Evolutionary conservation across 2,113 vertebrate genomes (phyloP).

Genomic region (Mugil cephalus): DNA sequence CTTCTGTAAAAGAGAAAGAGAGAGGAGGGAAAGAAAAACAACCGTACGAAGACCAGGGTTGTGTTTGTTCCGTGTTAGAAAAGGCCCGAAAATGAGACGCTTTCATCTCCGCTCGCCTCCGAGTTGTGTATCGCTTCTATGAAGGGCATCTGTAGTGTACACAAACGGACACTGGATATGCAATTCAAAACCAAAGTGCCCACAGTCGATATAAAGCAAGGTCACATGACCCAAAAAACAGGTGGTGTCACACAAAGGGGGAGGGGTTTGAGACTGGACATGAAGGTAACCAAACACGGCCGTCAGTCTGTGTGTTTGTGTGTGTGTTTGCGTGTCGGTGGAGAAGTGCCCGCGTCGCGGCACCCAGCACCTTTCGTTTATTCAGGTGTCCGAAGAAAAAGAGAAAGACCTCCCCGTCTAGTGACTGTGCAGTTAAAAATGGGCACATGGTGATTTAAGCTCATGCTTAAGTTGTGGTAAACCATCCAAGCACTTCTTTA

Average conservation of each 20-base stretch:
- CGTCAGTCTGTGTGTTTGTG: slow-evolving; percentile 68
- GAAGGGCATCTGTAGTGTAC: slow-evolving; percentile 76
- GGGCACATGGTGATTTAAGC: slow-evolving; percentile 88
- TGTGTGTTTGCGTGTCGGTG: slow-evolving; percentile 67
- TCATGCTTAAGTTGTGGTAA: slow-evolving; percentile 99
- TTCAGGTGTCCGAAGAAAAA: slow-evolving; percentile 49
- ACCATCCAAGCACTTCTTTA: slow-evolving; percentile 99
- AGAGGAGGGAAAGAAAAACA: slow-evolving; percentile 4
- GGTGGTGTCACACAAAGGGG: slow-evolving; percentile 72
- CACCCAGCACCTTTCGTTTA: slow-evolving; percentile 55
- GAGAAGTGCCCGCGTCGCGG: slow-evolving; percentile 46
- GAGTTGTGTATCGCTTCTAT: slow-evolving; percentile 45
- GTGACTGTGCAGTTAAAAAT: slow-evolving; percentile 78
- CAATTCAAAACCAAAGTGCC: slow-evolving; percentile 74
- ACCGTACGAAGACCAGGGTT: slow-evolving; percentile 49
- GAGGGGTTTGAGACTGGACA: slow-evolving; percentile 39
- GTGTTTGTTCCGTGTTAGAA: slow-evolving; percentile 57
- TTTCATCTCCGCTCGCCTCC: slow-evolving; percentile 36
- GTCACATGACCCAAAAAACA: slow-evolving; percentile 80
- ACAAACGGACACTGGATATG: slow-evolving; percentile 70
- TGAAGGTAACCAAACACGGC: slow-evolving; percentile 59
- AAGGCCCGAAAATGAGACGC: slow-evolving; percentile 56
- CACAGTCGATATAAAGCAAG: slow-evolving; percentile 76
- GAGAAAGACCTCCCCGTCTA: slow-evolving; percentile 51
- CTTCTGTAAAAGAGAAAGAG: slow-evolving; percentile 37